Percentiles rank a stretch among this genome's conserved stretches.
These are phyloP conservation scores for Trinorchestia longiramus DNA, from an alignment of 1,140 invertebrate species.

Conservation along the genomic window DNA sequence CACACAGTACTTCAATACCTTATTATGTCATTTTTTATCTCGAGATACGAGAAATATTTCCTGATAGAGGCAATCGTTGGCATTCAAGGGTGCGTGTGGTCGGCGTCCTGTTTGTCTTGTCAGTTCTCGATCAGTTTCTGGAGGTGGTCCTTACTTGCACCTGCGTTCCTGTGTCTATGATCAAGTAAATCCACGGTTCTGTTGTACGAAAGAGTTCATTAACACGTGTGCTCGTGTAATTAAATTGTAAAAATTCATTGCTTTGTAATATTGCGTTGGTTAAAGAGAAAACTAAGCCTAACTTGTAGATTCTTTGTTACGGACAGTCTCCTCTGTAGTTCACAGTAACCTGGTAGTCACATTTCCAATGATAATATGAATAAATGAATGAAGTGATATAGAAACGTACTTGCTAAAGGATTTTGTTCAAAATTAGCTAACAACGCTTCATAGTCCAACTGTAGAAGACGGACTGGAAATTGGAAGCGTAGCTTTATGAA, in stretches of 20 bases:
- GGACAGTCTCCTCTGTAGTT: neutral
- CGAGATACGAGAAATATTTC: neutral
- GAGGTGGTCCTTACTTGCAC: neutral
- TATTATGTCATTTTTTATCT: neutral
- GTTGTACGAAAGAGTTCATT: neutral
- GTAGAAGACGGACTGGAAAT: neutral
- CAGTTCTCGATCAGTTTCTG: neutral
- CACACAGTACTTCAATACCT: neutral
- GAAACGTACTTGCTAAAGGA: neutral
- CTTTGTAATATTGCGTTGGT: neutral
- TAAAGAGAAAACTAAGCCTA: neutral
- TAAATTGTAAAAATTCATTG: neutral
- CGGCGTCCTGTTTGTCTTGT: neutral
- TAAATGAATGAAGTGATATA: neutral
- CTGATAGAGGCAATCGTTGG: neutral
- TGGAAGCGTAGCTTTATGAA: neutral
- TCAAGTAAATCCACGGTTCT: neutral
- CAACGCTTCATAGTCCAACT: neutral
- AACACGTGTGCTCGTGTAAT: neutral
- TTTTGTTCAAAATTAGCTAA: neutral
- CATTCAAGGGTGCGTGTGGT: neutral
- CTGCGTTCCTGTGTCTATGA: neutral
- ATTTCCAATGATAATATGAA: neutral
- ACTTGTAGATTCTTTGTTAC: neutral
- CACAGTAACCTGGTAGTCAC: neutral